A percentile compares a stretch with the other conserved stretches of the same genome.
These are phyloP conservation scores for Penaeus japonicus DNA, from an alignment of 1,140 invertebrate genomes.

Conservation along the genomic window DNA sequence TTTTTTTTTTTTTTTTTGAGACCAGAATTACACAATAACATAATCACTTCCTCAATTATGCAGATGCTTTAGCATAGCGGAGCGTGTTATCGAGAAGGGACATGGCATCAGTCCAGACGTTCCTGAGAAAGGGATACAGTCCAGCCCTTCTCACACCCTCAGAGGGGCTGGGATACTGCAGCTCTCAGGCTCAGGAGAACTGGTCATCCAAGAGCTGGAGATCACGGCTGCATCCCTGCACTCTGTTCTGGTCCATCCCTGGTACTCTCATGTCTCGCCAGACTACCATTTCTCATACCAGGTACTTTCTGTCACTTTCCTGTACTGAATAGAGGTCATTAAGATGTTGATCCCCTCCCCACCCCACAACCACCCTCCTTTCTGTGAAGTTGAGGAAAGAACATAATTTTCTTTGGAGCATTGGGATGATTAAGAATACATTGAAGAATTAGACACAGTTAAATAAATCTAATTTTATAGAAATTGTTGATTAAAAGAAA, in stretches of 20 bases:
- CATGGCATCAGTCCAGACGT: background rate
- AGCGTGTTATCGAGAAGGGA: conserved; percentile 40
- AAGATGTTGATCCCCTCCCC: background rate
- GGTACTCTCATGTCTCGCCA: conserved; percentile 50
- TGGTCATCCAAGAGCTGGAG: conserved; percentile 37
- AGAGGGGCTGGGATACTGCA: background rate
- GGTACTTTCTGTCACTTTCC: conserved; percentile 14
- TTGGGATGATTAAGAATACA: too few species aligned
- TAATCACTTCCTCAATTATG: background rate
- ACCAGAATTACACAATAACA: background rate
- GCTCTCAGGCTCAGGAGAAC: background rate
- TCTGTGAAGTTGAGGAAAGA: too few species aligned
- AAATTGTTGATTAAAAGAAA: too few species aligned
- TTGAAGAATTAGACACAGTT: too few species aligned
- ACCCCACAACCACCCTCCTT: too few species aligned
- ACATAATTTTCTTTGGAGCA: too few species aligned
- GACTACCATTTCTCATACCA: conserved; percentile 50
- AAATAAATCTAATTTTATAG: too few species aligned
- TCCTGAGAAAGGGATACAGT: background rate
- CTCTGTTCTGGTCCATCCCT: conserved; percentile 44
- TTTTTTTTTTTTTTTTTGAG: background rate
- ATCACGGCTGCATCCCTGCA: conserved; percentile 36
- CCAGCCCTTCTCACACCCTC: background rate
- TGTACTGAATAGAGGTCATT: too few species aligned
- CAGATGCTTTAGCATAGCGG: conserved; percentile 38